phyloP scores from a whole-genome alignment of 2,888 invertebrate genomes.

The Oligia strigilis region DNA sequence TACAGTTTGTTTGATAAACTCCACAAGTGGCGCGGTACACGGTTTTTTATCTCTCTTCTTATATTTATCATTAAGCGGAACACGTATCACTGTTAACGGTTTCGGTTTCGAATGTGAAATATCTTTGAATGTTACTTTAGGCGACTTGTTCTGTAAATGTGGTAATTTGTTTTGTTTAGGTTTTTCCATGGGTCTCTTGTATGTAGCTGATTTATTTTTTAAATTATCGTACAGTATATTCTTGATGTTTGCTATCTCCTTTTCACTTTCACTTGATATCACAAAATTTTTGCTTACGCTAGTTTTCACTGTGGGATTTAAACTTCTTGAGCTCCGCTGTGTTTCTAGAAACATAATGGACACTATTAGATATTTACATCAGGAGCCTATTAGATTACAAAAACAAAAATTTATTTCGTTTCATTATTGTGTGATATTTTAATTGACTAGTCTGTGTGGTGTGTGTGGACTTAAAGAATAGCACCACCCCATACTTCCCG shows the following conservation, averaged over 20 bases:
- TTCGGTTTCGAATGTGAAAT: slow-evolving; percentile 67
- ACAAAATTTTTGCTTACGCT: slow-evolving; percentile 76
- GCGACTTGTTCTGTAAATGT: slow-evolving; percentile 60
- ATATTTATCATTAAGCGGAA: slow-evolving; percentile 77
- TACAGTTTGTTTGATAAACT: slow-evolving; percentile 42
- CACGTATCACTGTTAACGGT: slow-evolving; percentile 75
- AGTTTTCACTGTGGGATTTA: slow-evolving; percentile 70
- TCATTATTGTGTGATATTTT: neutral
- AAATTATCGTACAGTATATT: slow-evolving; percentile 68
- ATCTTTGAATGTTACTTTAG: slow-evolving; percentile 69
- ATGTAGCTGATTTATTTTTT: slow-evolving; percentile 43
- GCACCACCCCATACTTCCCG: too few species aligned
- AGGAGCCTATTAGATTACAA: neutral
- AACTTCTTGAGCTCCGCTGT: slow-evolving; percentile 66
- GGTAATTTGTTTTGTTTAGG: slow-evolving; percentile 60
- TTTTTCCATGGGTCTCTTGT: slow-evolving; percentile 69
- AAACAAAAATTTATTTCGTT: neutral
- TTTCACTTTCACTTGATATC: slow-evolving; percentile 74
- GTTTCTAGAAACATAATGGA: slow-evolving; percentile 70
- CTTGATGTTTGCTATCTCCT: slow-evolving; percentile 70
- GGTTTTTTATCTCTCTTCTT: slow-evolving; percentile 43
- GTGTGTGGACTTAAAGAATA: too few species aligned
- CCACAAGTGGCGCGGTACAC: neutral
- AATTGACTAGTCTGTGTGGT: too few species aligned
- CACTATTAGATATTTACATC: slow-evolving; percentile 6